A percentile compares a stretch with the other conserved stretches of the same genome.
Evolutionary conservation across 1,140 invertebrate species (phyloP).

Genomic region (Musca domestica): DNA sequence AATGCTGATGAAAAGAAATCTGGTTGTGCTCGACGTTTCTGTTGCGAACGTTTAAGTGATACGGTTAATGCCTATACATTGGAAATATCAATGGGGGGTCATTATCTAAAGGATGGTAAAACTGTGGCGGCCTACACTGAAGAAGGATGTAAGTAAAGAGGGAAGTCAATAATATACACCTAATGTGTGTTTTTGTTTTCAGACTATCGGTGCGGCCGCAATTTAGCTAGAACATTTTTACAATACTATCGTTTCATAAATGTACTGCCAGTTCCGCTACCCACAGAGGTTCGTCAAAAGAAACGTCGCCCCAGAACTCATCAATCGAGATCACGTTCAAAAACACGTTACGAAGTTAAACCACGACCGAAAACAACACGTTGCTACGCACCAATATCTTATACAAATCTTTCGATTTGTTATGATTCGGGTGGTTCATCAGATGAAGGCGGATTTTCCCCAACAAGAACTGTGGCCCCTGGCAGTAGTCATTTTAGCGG

Average conservation of each 20-base stretch:
- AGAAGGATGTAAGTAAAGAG: constrained; percentile 73
- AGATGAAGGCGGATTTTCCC: constrained; percentile 53
- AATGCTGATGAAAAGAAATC: constrained; percentile 83
- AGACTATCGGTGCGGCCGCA: constrained; percentile 70
- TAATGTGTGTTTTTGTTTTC: not conserved
- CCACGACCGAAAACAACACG: constrained; percentile 59
- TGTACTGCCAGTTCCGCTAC: constrained; percentile 62
- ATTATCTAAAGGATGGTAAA: constrained; percentile 64
- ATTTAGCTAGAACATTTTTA: constrained; percentile 71
- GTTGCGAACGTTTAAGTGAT: constrained; percentile 67
- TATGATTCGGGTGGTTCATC: constrained; percentile 57
- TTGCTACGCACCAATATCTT: constrained; percentile 61
- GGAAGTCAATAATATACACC: constrained; percentile 14
- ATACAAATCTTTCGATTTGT: constrained; percentile 61
- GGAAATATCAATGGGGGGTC: constrained; percentile 84
- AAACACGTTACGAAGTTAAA: constrained; percentile 56
- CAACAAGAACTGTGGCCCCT: constrained; percentile 38
- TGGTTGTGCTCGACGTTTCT: constrained; percentile 81
- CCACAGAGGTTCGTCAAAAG: constrained; percentile 57
- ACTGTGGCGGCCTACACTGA: constrained; percentile 80
- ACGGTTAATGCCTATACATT: constrained; percentile 81
- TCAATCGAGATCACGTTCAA: constrained; percentile 56
- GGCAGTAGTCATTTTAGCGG: constrained; percentile 48
- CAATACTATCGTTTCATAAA: constrained; percentile 79
- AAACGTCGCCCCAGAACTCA: constrained; percentile 53